Percentiles rank a stretch among this genome's conserved stretches.
Conservation (phyloP, 2,888 invertebrate genomes). For the Entomobrya multifasciata region DNA sequence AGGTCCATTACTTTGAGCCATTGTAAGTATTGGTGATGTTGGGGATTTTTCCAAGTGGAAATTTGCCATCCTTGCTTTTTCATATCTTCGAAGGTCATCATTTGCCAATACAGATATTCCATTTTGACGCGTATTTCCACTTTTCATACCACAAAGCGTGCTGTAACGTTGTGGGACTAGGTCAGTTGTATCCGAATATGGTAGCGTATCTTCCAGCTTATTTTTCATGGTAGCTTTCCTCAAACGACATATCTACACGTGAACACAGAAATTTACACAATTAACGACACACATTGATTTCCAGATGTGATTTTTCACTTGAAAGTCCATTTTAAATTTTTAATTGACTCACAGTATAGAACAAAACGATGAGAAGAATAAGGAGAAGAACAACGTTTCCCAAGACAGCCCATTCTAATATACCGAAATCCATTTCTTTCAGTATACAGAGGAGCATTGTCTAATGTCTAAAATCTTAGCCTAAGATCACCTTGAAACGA, state of each 20-base stretch:
- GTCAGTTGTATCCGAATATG: slow-evolving; percentile 62
- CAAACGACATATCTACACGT: slow-evolving; percentile 56
- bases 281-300: not conserved
- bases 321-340: not conserved
- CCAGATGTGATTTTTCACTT: not conserved
- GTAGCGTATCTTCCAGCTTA: slow-evolving; percentile 59
- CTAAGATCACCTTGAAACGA: not conserved
- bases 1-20: slow-evolving; percentile 38
- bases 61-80: slow-evolving; percentile 59
- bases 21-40: slow-evolving; percentile 52
- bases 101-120: slow-evolving; percentile 49
- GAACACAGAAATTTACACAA: not conserved
- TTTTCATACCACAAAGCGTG: slow-evolving; percentile 59
- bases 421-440: slow-evolving; percentile 71
- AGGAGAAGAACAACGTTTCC: slow-evolving; percentile 68
- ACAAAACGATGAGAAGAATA: slow-evolving; percentile 65
- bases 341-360: slow-evolving; percentile 65
- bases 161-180: slow-evolving; percentile 64
- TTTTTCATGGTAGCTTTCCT: slow-evolving; percentile 56
- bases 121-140: slow-evolving; percentile 51
- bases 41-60: slow-evolving; percentile 60
- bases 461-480: not conserved
- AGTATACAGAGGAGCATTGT: slow-evolving; percentile 60
- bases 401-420: slow-evolving; percentile 72
- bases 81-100: slow-evolving; percentile 32